phyloP scores from a whole-genome alignment of 2,797 vertebrate species.

The Orestias chungarensis region DNA sequence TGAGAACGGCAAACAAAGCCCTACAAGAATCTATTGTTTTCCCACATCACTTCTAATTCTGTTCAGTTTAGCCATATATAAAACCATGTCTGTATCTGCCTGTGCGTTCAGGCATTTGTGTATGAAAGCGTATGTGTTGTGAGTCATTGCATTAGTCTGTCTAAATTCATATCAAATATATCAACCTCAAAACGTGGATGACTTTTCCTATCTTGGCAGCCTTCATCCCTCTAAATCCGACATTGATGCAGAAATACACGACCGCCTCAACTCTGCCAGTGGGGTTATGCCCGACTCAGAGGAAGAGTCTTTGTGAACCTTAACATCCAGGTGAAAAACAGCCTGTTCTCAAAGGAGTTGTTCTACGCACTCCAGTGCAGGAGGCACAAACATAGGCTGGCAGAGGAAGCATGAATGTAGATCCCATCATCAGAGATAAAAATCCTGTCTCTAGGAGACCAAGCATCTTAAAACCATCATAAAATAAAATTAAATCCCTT shows the following conservation, averaged over 20 bases:
- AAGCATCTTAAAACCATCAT: constrained; percentile 9
- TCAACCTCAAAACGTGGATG: constrained; percentile 49
- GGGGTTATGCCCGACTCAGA: constrained; percentile 62
- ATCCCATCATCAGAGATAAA: constrained; percentile 26
- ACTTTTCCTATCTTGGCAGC: constrained; percentile 67
- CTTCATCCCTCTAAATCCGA: constrained; percentile 68
- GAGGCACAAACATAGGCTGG: constrained; percentile 46
- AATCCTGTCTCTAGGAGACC: constrained; percentile 51
- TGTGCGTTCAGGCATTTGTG: not conserved
- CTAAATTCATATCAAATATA: constrained; percentile 48
- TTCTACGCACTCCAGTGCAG: constrained; percentile 65
- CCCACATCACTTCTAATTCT: constrained; percentile 56
- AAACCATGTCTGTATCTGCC: constrained; percentile 17
- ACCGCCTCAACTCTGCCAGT: constrained; percentile 60
- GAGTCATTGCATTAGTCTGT: constrained; percentile 37
- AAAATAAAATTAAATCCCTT: not conserved
- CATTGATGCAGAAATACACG: constrained; percentile 71
- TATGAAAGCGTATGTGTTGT: constrained; percentile 4
- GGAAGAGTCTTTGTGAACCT: constrained; percentile 70
- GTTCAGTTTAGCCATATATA: constrained; percentile 38
- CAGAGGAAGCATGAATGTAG: constrained; percentile 38
- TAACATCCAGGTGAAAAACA: constrained; percentile 74
- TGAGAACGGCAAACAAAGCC: constrained; percentile 51
- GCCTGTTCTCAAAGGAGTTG: constrained; percentile 71
- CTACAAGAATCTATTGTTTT: constrained; percentile 55